Evolutionary conservation across 2,888 invertebrate species (phyloP), one percentile per base, ranked within the genome.

Genomic region (Volucella inflata): DNA sequence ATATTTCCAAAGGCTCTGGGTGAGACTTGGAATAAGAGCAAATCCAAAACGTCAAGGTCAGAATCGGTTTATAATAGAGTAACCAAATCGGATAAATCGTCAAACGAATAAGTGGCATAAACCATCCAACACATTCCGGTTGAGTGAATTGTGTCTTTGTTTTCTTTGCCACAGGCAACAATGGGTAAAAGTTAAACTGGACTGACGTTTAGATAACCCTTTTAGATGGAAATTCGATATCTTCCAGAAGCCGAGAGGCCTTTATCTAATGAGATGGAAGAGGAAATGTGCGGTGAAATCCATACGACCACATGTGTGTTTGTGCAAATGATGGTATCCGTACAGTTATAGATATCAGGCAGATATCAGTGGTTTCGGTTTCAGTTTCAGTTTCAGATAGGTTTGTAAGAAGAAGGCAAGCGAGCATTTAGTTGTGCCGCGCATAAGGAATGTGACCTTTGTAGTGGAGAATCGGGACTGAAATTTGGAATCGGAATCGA

Each of bases 181-280:
- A 51, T n/a, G 48, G 70, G 40, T 51, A 21, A 44, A 21, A 38
- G 16, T 59, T 46, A n/a, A 36, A 64, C 8, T 11, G 62, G 16
- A 40, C n/a, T 48, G 65, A 60, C 55, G 17, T 50, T 64, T 17
- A 6, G 30, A 6, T 67, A 81, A 81, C 81, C 85, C 85, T 77
- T 85, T 83, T 77, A 30, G 46, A 16, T 10, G 72, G 85, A 72
- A 62, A 85, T 77, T 17, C n/a, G 85, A 85, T 81, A 85, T 64
- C 42, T 59, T 77, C 46, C 85, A 85, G 81, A 76, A 85, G 85
- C 81, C 76, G 64, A 76, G 46, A 76, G 85, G 51, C 64, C 6
- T 30, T 30, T 85, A n/a, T n/a, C n/a, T n/a, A 85, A 85, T 85
- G 81, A 77, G 67, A 85, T 81, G 81, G 76, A 77, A 85, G 44